Percentiles rank a stretch among this genome's conserved stretches.
Evolutionary conservation across 2,113 vertebrate genomes (phyloP).

Genomic region (Psettodes erumei): DNA sequence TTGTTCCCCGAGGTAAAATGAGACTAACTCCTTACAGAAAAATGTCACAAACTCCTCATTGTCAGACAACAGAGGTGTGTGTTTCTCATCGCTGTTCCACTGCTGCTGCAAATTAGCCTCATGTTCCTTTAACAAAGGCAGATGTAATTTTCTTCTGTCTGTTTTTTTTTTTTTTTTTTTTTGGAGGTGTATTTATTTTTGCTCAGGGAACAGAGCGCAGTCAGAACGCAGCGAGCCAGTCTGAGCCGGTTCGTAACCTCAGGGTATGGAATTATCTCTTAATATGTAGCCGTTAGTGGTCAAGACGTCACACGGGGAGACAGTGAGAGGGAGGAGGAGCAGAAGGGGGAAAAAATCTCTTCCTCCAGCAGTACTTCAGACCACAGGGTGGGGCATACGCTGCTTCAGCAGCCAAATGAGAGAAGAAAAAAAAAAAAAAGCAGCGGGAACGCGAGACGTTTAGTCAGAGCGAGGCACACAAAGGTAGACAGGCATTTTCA

Average conservation of each 20-base stretch:
- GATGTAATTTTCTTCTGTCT: slow-evolving; percentile 31
- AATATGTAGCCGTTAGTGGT: slow-evolving; percentile 83
- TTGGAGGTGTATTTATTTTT: slow-evolving; percentile 78
- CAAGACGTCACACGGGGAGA: slow-evolving; percentile 77
- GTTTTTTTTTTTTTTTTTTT: slow-evolving; percentile 36
- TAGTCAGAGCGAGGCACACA: slow-evolving; percentile 51
- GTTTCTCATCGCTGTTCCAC: slow-evolving; percentile 33
- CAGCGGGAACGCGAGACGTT: slow-evolving; percentile 55
- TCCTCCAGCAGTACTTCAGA: slow-evolving; percentile 81
- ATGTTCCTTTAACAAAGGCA: slow-evolving; percentile 86
- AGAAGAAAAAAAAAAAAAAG: slow-evolving; percentile 44
- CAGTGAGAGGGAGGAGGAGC: slow-evolving; percentile 52
- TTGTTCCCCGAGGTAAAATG: neutral
- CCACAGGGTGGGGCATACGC: slow-evolving; percentile 82
- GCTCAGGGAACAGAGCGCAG: slow-evolving; percentile 85
- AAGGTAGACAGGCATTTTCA: slow-evolving; percentile 62
- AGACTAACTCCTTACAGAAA: neutral
- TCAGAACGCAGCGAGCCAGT: slow-evolving; percentile 81
- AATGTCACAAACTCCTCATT: neutral
- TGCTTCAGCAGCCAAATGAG: slow-evolving; percentile 71
- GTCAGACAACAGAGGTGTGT: slow-evolving; percentile 18
- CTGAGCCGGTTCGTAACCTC: slow-evolving; percentile 89
- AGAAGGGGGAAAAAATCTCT: slow-evolving; percentile 81
- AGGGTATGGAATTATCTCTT: slow-evolving; percentile 82
- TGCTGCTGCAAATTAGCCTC: slow-evolving; percentile 50